Conservation (phyloP, 1,140 invertebrate species). For the Ladona fulva region DNA sequence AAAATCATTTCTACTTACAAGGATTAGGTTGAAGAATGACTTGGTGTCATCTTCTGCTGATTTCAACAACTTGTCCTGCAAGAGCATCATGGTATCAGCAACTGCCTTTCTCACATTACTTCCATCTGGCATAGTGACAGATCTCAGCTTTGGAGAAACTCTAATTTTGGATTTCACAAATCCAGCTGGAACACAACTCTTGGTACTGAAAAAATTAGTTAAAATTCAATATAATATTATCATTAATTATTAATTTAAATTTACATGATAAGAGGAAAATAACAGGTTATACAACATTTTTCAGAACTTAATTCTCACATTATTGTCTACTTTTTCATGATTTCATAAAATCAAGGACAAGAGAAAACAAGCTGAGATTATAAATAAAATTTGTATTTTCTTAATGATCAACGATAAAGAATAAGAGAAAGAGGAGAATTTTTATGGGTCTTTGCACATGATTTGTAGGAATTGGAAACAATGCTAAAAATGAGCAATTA, state of each 20-base stretch:
- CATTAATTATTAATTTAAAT: too few species aligned
- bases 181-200: constrained; percentile 22
- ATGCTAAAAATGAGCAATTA: too few species aligned
- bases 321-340: too few species aligned
- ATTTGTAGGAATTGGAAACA: too few species aligned
- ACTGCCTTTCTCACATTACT: constrained; percentile 50
- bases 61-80: constrained; percentile 50
- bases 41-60: constrained; percentile 65
- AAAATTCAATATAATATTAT: neutral
- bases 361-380: too few species aligned
- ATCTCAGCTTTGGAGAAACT: constrained; percentile 25
- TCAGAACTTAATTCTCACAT: too few species aligned
- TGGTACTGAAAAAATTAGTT: constrained; percentile 12
- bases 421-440: too few species aligned
- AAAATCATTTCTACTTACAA: constrained; percentile 31
- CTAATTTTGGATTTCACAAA: neutral
- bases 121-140: constrained; percentile 50
- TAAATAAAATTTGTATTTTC: neutral
- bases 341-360: too few species aligned
- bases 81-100: constrained; percentile 39
- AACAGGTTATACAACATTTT: too few species aligned
- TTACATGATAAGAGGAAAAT: too few species aligned
- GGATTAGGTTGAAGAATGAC: constrained; percentile 51
- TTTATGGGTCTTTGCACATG: too few species aligned
- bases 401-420: too few species aligned